Conservation (phyloP, 1,140 invertebrate genomes). For the Tetranychus urticae region DNA sequence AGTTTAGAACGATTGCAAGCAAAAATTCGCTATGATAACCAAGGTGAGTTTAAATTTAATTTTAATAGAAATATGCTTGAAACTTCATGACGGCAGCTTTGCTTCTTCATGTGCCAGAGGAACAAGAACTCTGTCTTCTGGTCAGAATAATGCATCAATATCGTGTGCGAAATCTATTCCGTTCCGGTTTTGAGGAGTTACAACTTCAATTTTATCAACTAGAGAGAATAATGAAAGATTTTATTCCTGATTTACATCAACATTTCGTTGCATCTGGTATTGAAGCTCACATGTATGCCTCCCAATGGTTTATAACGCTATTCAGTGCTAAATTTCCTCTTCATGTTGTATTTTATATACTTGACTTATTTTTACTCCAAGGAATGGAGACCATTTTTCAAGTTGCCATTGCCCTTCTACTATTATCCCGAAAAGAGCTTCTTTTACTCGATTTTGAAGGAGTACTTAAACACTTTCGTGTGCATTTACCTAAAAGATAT, state of each 20-base stretch:
- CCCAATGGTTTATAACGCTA: constrained; percentile 96
- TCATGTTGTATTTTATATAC: constrained; percentile 85
- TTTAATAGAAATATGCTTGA: too few species aligned
- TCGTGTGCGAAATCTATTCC: constrained; percentile 73
- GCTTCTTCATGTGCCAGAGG: constrained; percentile 93
- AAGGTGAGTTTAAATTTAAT: too few species aligned
- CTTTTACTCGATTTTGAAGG: constrained; percentile 86
- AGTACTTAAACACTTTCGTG: constrained; percentile 69
- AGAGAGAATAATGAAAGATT: constrained; percentile 74
- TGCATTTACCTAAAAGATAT: constrained; percentile 86
- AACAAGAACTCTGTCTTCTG: constrained; percentile 90
- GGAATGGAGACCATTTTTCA: constrained; percentile 86
- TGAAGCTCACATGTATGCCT: constrained; percentile 97
- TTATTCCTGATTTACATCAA: constrained; percentile 59
- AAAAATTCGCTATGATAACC: too few species aligned
- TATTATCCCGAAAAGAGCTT: constrained; percentile 72
- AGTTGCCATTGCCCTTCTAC: constrained; percentile 69
- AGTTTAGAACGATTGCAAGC: too few species aligned
- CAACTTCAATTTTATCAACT: constrained; percentile 87
- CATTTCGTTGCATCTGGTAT: constrained; percentile 67
- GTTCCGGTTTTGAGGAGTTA: constrained; percentile 83
- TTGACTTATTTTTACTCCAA: constrained; percentile 66
- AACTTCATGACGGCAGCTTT: constrained; percentile 80
- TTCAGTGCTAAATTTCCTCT: constrained; percentile 96
- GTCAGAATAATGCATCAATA: constrained; percentile 95